Conservation (phyloP, 2,888 invertebrate genomes). For the Suillia variegata region DNA sequence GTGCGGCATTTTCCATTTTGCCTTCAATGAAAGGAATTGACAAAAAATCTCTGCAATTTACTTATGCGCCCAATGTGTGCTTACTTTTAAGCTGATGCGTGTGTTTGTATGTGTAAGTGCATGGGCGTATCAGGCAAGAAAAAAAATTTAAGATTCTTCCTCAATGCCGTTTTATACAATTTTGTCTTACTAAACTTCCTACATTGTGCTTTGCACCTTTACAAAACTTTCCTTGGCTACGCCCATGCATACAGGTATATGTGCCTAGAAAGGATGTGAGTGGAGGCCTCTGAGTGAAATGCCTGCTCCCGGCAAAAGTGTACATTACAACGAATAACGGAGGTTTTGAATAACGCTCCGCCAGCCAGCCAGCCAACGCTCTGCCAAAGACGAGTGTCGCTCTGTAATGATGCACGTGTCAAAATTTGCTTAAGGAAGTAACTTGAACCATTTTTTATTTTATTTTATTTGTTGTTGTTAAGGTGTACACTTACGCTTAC, state of each 20-base stretch:
- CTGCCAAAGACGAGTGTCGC: not conserved
- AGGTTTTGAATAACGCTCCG: conserved; percentile 45
- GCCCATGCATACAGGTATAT: not conserved
- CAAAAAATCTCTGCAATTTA: not conserved
- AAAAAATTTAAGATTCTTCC: too few relatives aligned
- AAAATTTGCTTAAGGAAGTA: conserved; percentile 46
- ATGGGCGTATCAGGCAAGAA: too few relatives aligned
- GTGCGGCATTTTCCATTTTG: too few relatives aligned
- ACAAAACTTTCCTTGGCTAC: too few relatives aligned
- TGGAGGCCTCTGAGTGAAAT: conserved; percentile 39
- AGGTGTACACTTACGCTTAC: too few relatives aligned
- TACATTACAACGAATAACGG: conserved; percentile 45
- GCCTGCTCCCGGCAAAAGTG: conserved; percentile 48
- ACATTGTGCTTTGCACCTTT: too few relatives aligned
- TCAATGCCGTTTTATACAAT: too few relatives aligned
- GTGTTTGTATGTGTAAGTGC: not conserved
- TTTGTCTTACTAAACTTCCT: too few relatives aligned
- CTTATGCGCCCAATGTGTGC: conserved; percentile 3
- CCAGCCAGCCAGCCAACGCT: not conserved
- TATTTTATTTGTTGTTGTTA: conserved; percentile 20
- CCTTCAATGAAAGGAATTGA: too few relatives aligned
- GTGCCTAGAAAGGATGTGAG: not conserved
- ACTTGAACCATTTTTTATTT: conserved; percentile 45
- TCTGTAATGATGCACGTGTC: conserved; percentile 30
- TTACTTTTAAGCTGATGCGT: not conserved